Conservation (phyloP, 2,113 vertebrate species). For the Pogonocichla stellata region DNA sequence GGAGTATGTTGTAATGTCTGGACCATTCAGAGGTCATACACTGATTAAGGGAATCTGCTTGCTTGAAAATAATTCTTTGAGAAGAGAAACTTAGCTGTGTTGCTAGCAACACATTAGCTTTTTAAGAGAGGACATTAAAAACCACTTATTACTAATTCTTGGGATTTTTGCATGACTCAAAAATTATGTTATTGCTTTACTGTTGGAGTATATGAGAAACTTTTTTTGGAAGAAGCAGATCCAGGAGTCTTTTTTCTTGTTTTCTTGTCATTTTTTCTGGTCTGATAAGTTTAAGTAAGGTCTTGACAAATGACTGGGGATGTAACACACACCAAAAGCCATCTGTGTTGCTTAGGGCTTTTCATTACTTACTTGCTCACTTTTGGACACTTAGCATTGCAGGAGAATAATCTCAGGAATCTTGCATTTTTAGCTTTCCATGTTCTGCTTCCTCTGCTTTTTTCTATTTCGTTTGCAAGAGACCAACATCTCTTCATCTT, state of each 20-base stretch:
- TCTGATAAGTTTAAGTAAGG: not conserved
- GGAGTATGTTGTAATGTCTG: constrained; percentile 37
- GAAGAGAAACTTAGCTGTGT: not conserved
- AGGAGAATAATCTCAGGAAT: not conserved
- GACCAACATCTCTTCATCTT: not conserved
- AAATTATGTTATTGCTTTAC: not conserved
- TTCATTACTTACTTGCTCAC: not conserved
- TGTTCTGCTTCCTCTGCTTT: not conserved
- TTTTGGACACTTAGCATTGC: not conserved
- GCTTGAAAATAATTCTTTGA: not conserved
- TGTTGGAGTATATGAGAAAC: not conserved
- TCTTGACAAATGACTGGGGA: not conserved
- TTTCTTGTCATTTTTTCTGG: not conserved
- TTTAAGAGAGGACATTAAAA: not conserved
- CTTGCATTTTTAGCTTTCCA: not conserved
- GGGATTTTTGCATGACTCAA: not conserved
- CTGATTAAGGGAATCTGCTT: not conserved
- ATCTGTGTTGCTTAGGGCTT: not conserved
- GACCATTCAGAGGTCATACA: not conserved
- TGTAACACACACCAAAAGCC: not conserved
- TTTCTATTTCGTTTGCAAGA: not conserved
- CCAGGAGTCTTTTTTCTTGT: no score
- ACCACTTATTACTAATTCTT: not conserved
- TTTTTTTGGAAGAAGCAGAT: not conserved
- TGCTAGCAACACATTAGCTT: not conserved